A percentile compares a stretch with the other conserved stretches of the same genome.
Conservation (phyloP, 2,888 invertebrate genomes). For the Cyclophora albipunctata region DNA sequence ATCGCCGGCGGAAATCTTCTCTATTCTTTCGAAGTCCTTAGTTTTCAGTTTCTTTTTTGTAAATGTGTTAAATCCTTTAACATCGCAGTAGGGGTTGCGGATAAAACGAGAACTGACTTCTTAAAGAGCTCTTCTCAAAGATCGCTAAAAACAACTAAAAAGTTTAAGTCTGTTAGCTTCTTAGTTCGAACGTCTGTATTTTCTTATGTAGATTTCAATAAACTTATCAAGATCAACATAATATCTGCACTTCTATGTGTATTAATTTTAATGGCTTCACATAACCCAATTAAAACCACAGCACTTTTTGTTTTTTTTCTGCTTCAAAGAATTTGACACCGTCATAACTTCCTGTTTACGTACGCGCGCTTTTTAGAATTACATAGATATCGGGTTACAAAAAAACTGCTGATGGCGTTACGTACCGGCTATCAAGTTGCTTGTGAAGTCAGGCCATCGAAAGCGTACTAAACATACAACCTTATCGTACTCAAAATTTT, state of each 20-base stretch:
- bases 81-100: conserved; percentile 45
- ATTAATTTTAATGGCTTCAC: too few species aligned
- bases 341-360: conserved; percentile 9
- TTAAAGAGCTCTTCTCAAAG: conserved; percentile 47
- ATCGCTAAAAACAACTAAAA: conserved; percentile 46
- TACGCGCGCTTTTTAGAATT: conserved; percentile 1
- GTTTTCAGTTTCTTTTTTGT: conserved; percentile 37
- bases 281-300: too few species aligned
- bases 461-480: too few species aligned
- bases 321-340: not conserved
- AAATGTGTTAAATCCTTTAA: conserved; percentile 51
- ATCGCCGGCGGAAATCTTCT: conserved; percentile 38
- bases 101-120: conserved; percentile 49
- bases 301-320: too few species aligned
- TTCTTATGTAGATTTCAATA: not conserved
- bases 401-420: conserved; percentile 36
- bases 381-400: conserved; percentile 18
- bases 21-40: conserved; percentile 31
- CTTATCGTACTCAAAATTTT: conserved; percentile 20
- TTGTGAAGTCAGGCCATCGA: too few species aligned
- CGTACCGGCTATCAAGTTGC: too few species aligned
- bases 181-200: not conserved
- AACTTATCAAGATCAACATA: not conserved
- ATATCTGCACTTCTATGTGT: too few species aligned
- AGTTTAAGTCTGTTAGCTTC: conserved; percentile 45